Conservation (phyloP, 1,140 invertebrate species). For the Calephelis nemesis region DNA sequence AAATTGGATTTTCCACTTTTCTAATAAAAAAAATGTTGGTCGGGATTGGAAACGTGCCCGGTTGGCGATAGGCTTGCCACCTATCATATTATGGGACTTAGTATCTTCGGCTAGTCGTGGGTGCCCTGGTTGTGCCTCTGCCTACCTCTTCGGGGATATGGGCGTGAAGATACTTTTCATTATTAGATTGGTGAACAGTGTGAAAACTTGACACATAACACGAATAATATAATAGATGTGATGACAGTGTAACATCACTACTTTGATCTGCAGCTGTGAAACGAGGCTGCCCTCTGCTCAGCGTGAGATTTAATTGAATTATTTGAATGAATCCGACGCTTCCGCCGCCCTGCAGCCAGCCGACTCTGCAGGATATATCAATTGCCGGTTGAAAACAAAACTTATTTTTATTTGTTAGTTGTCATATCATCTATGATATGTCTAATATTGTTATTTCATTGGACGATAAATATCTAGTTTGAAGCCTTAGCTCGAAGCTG, state of each 20-base stretch:
- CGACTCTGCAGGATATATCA: slow-evolving; percentile 66
- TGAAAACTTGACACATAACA: not conserved
- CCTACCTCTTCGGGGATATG: no score
- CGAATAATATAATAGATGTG: not conserved
- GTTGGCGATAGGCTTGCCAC: no score
- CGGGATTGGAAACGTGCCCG: no score
- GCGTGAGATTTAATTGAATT: slow-evolving; percentile 73
- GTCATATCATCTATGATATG: slow-evolving; percentile 9
- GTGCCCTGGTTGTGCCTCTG: no score
- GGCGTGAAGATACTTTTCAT: no score
- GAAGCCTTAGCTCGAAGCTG: no score
- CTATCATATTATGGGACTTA: no score
- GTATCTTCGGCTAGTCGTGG: no score
- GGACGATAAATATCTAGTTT: no score
- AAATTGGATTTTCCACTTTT: no score
- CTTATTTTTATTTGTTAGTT: slow-evolving; percentile 38
- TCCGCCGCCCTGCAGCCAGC: slow-evolving; percentile 54
- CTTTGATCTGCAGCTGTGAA: slow-evolving; percentile 60
- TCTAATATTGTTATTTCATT: not conserved
- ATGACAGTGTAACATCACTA: slow-evolving; percentile 44
- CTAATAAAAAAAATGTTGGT: no score
- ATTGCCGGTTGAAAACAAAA: slow-evolving; percentile 65
- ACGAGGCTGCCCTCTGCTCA: slow-evolving; percentile 60
- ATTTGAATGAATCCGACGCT: slow-evolving; percentile 72
- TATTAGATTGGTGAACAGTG: not conserved